Percentiles rank a stretch among this genome's conserved stretches.
Evolutionary conservation across 2,113 vertebrate genomes (phyloP).

Genomic region (Brachypodius melanocephalos): DNA sequence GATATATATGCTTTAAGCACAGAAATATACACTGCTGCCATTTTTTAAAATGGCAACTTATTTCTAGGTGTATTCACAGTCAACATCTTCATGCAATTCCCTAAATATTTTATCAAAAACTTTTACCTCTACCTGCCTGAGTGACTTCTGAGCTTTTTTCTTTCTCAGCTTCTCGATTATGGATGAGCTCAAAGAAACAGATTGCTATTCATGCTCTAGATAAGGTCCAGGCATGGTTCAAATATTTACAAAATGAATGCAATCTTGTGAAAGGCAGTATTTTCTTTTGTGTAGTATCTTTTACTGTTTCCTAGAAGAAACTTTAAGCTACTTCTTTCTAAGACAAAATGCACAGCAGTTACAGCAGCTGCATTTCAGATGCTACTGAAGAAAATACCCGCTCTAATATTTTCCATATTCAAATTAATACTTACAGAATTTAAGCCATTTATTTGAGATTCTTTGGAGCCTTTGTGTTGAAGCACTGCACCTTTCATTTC

Average conservation of each 20-base stretch:
- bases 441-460: background rate
- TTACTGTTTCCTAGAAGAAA: background rate
- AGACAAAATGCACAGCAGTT: background rate
- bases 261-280: background rate
- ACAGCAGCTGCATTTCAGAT: background rate
- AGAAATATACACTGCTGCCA: background rate
- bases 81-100: background rate
- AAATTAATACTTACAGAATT: background rate
- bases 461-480: background rate
- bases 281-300: background rate
- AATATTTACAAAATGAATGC: background rate
- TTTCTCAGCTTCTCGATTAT: background rate
- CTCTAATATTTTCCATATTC: background rate
- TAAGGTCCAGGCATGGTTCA: background rate
- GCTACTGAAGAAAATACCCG: background rate
- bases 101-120: background rate
- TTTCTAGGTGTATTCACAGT: background rate
- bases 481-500: background rate
- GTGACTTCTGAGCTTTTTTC: background rate
- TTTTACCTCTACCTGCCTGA: background rate
- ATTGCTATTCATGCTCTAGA: background rate
- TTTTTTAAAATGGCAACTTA: background rate
- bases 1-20: background rate
- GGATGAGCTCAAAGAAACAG: background rate
- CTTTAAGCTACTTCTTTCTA: background rate